Evolutionary conservation across 2,797 vertebrate genomes (phyloP), one percentile per base, ranked within the genome.

Genomic region (Platalea minor): DNA sequence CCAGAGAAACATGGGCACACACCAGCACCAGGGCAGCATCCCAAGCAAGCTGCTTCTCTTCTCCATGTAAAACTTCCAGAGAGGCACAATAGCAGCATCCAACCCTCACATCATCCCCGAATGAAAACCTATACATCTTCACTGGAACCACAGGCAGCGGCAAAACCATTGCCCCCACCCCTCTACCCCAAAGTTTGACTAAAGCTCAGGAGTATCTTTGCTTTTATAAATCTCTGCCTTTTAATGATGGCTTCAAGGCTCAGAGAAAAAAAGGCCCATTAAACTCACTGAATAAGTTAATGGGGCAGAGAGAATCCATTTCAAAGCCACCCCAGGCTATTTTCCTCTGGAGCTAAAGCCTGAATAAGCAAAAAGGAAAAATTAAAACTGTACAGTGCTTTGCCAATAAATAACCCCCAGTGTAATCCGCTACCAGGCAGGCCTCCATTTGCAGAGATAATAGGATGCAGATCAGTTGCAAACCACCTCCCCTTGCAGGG

Each of bases 221-320:
- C 96, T 97, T 97, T 98, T 98, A 98, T 98, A 98, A 98, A 98
- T 98, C 98, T 98, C 97, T 97, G 98, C 97, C 97, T 98, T 96
- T 97, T 98, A 98, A 98, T 97, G 98, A 98, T 96, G 97, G 97
- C 97, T 98, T 97, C 96, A 97, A 98, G 98, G 98, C 97, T 97
- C 91, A 95, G 94, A 94, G 95, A 94, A 96, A 96, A 96, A 97
- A 98, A 97, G 97, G 95, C 90, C 98, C 98, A 98, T 98, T 98
- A 98, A 97, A 97, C 97, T 98, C 98, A 97, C 97, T 98, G 98
- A 98, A 98, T 98, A 98, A 98, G 98, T 98, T 98, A 98, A 98
- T 98, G 98, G 98, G 97, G 98, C 98, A 98, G 98, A 98, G 98
- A 98, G 97, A 98, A 98, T 98, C 98, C 98, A 98, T 98, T 98